Evolutionary conservation across 1,140 invertebrate species (phyloP).

Genomic region (Megalopta genalis): DNA sequence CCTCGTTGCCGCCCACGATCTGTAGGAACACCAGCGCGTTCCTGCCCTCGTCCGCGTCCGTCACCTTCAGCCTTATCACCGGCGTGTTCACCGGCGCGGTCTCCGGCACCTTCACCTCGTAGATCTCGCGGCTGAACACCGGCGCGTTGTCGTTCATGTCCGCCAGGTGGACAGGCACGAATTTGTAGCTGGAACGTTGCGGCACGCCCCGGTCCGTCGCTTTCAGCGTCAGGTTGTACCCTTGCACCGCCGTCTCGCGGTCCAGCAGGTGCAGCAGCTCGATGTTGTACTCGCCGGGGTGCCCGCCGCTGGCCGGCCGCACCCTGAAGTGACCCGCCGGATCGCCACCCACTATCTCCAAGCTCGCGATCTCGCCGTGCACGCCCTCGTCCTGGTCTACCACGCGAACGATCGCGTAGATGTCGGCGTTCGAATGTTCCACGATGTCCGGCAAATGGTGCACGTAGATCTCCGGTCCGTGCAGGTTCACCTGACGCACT

Average conservation of each 20-base stretch:
- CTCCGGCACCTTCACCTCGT: constrained; percentile 93
- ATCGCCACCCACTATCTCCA: constrained; percentile 95
- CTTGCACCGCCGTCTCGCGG: constrained; percentile 86
- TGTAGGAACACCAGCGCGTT: constrained; percentile 92
- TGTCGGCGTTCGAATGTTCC: constrained; percentile 91
- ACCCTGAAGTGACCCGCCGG: constrained; percentile 92
- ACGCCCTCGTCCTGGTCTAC: constrained; percentile 90
- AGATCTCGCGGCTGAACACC: constrained; percentile 93
- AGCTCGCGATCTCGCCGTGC: constrained; percentile 89
- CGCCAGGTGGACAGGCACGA: constrained; percentile 87
- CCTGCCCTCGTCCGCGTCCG: constrained; percentile 89
- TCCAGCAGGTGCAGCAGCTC: constrained; percentile 89
- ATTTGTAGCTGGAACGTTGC: constrained; percentile 86
- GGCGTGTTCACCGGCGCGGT: constrained; percentile 93
- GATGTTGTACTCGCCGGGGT: constrained; percentile 87
- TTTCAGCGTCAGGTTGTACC: constrained; percentile 92
- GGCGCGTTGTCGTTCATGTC: constrained; percentile 93
- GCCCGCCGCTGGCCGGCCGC: constrained; percentile 76
- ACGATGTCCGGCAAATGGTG: constrained; percentile 89
- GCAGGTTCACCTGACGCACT: constrained; percentile 92
- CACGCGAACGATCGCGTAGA: constrained; percentile 94
- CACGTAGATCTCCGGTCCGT: constrained; percentile 91
- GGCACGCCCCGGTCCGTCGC: constrained; percentile 92
- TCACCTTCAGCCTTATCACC: constrained; percentile 91
- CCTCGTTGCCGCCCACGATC: constrained; percentile 95